Percentiles rank a stretch among this genome's conserved stretches.
Conservation (phyloP, 2,888 invertebrate species). For the Cryptophagus acutangulus region DNA sequence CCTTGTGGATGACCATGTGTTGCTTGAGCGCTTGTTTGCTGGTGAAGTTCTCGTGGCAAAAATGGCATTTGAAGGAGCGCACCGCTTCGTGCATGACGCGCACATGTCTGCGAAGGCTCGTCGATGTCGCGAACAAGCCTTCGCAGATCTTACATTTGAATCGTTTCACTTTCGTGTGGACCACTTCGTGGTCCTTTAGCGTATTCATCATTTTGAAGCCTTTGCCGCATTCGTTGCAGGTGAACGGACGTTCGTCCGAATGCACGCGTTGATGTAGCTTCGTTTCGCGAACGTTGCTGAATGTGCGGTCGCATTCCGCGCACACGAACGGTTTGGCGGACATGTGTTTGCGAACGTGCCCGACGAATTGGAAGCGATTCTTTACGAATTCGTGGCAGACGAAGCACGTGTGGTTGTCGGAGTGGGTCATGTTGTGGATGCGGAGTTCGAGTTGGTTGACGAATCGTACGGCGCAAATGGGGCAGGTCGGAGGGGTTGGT, state of each 20-base stretch:
- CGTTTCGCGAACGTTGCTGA: conserved; percentile 23
- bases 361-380: conserved; percentile 24
- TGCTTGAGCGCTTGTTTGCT: conserved; percentile 26
- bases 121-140: conserved; percentile 26
- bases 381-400: conserved; percentile 26
- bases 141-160: conserved; percentile 30
- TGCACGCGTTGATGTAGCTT: conserved; percentile 26
- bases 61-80: conserved; percentile 24
- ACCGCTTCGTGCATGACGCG: conserved; percentile 28
- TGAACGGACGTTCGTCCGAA: conserved; percentile 26
- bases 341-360: conserved; percentile 28
- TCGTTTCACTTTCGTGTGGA: conserved; percentile 26
- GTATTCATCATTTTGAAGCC: conserved; percentile 25
- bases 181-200: conserved; percentile 26
- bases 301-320: conserved; percentile 21
- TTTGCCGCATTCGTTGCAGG: conserved; percentile 28
- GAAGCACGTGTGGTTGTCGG: conserved; percentile 23
- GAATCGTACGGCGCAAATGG: conserved; percentile 21
- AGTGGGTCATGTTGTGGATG: conserved; percentile 25
- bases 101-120: conserved; percentile 24
- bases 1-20: conserved; percentile 23
- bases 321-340: conserved; percentile 25
- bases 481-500: conserved; percentile 13
- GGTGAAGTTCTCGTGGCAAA: conserved; percentile 22
- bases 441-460: conserved; percentile 21